Percentiles rank a stretch among this genome's conserved stretches.
phyloP scores from a whole-genome alignment of 2,113 vertebrate species.

The Neotoma lepida region DNA sequence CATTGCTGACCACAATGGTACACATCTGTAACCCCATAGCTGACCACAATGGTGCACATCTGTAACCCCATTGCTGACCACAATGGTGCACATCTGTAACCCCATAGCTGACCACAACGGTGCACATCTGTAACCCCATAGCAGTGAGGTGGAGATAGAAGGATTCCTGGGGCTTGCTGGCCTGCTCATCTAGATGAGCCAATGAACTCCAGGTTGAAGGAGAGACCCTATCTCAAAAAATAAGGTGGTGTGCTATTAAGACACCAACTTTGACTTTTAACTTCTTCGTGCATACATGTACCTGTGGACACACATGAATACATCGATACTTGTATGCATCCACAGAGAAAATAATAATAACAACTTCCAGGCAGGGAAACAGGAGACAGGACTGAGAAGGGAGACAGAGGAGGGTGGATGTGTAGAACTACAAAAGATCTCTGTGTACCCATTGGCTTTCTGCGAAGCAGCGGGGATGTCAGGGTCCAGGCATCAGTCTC shows the following conservation, averaged over 20 bases:
- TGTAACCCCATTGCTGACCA: too few relatives aligned
- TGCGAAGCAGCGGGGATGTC: slow-evolving; percentile 82
- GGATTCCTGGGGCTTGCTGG: neutral
- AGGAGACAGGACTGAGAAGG: slow-evolving; percentile 57
- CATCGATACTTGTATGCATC: neutral
- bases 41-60: neutral
- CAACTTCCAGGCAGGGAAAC: slow-evolving; percentile 78
- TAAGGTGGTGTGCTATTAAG: neutral
- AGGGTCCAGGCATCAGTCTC: slow-evolving; percentile 83
- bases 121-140: neutral
- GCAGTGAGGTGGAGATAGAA: neutral
- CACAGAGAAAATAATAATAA: neutral
- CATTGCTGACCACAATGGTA: too few relatives aligned
- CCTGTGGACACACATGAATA: neutral
- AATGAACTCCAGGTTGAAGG: neutral
- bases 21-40: neutral
- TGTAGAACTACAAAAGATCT: slow-evolving; percentile 87
- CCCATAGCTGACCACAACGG: too few relatives aligned
- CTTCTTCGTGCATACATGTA: neutral
- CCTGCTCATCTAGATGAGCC: neutral
- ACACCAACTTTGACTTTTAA: neutral
- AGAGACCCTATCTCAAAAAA: neutral
- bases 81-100: neutral
- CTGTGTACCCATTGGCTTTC: slow-evolving; percentile 87
- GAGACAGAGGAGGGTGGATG: slow-evolving; percentile 73